Conservation (phyloP, 2,888 invertebrate species). For the Laothoe populi region DNA sequence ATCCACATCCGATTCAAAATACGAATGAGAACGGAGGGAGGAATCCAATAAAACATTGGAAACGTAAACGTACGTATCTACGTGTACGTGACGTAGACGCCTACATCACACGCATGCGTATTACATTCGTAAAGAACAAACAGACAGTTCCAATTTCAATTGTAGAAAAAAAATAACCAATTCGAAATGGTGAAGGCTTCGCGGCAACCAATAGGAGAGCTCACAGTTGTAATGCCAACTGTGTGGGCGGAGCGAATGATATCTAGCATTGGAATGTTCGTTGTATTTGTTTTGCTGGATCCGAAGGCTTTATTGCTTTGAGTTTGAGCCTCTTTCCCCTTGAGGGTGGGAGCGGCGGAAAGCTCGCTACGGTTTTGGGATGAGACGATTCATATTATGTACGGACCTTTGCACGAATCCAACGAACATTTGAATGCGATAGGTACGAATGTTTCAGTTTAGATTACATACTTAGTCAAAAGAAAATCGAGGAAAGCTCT, state of each 20-base stretch:
- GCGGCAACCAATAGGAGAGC: constrained; percentile 81
- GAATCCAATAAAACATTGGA: constrained; percentile 83
- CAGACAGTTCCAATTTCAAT: constrained; percentile 82
- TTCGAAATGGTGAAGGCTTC: constrained; percentile 83
- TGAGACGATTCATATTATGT: constrained; percentile 77
- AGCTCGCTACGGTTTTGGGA: constrained; percentile 76
- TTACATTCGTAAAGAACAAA: constrained; percentile 73
- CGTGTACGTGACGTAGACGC: constrained; percentile 80
- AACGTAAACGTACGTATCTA: constrained; percentile 74
- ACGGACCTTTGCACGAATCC: constrained; percentile 64
- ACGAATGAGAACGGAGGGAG: constrained; percentile 77
- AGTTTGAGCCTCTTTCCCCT: constrained; percentile 81
- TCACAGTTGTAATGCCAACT: constrained; percentile 83
- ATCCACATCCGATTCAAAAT: constrained; percentile 73
- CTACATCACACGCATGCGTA: constrained; percentile 76
- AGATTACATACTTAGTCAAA: neutral
- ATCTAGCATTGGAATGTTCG: constrained; percentile 85
- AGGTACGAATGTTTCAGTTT: constrained; percentile 23
- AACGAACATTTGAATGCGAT: constrained; percentile 44
- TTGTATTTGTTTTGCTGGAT: constrained; percentile 84
- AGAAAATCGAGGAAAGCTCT: constrained; percentile 39
- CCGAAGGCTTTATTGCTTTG: constrained; percentile 82
- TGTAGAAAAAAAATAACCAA: constrained; percentile 84
- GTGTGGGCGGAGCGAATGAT: constrained; percentile 84
- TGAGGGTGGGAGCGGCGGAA: constrained; percentile 76